Evolutionary conservation across 2,888 invertebrate species (phyloP).

Genomic region (Hypomecis punctinalis): DNA sequence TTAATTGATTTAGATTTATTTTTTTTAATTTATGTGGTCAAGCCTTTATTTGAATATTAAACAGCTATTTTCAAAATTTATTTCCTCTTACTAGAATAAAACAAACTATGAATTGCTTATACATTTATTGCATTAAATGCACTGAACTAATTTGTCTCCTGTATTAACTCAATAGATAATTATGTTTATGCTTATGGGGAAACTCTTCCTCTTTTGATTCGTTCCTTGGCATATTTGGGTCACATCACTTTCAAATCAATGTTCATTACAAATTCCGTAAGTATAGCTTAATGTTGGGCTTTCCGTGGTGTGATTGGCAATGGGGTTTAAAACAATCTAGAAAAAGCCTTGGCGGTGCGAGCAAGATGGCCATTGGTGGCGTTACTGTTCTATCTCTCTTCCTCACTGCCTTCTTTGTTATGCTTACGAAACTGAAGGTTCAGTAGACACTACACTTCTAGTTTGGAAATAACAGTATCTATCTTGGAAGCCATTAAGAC

Average conservation of each 20-base stretch:
- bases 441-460: constrained; percentile 23
- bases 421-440: constrained; percentile 73
- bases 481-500: neutral
- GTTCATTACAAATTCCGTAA: constrained; percentile 50
- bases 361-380: constrained; percentile 83
- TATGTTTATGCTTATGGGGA: no score
- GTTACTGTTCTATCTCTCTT: constrained; percentile 68
- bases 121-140: no score
- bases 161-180: no score
- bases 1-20: no score
- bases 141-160: no score
- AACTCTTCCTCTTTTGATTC: constrained; percentile 8
- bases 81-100: neutral
- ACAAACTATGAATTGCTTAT: no score
- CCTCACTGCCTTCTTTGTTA: constrained; percentile 64
- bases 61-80: neutral
- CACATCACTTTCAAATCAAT: constrained; percentile 37
- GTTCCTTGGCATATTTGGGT: constrained; percentile 58
- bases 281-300: constrained; percentile 68
- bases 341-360: constrained; percentile 72
- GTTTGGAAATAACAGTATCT: neutral
- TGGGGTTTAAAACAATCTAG: constrained; percentile 48
- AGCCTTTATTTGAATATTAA: neutral
- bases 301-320: constrained; percentile 57
- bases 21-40: neutral